Base-by-base conservation (phyloP, 2,113 vertebrate species). In the Silurus glanis region DNA sequence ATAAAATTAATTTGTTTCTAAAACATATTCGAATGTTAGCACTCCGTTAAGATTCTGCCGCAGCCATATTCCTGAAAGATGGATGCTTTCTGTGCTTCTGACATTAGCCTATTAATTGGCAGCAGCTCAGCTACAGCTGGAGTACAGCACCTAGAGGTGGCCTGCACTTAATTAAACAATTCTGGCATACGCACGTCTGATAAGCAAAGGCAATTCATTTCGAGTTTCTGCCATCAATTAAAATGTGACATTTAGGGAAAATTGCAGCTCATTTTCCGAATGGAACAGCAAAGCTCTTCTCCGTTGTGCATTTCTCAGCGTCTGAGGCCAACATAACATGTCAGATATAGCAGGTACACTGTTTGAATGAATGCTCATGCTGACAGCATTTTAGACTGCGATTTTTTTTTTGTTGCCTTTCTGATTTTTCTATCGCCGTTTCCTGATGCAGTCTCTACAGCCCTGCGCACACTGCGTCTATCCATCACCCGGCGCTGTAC, bases 21-120 rank as follows among this genome's bases (percentile, higher is more conserved):
- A 21, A 21, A 61, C 13, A 19, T 56, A 75, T 56, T 37, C 2
- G 37, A 37, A 37, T 37, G 37, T 37, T 75, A 83, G 64, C 17
- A 51, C 80, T 61, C 67, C 14, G 78, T 69, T 19, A 25, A 6
- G n/a, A 19, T 53, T 82, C 45, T 75, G 21, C 49, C 61, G 19
- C 12, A 84, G 47, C n/a, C 23, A 53, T 19, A n/a, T 78, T 78
- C 45, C 59, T 78, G 8, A 72, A 86, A 28, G 58, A 49, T 53
- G 19, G 67, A 87, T 80, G 76, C 80, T 13, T 37, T 49, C 69
- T 84, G 21, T 47, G 76, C 82, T 21, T 45, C 45, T 80, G 75
- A 84, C 83, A 45, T 74, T 84, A 23, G 82, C 37, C 59, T 55
- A 84, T 53, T 84, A 59, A 74, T 45, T 64, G 69, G 56, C 79